Conservation (phyloP, 2,797 vertebrate species). For the Borostomias antarcticus region DNA sequence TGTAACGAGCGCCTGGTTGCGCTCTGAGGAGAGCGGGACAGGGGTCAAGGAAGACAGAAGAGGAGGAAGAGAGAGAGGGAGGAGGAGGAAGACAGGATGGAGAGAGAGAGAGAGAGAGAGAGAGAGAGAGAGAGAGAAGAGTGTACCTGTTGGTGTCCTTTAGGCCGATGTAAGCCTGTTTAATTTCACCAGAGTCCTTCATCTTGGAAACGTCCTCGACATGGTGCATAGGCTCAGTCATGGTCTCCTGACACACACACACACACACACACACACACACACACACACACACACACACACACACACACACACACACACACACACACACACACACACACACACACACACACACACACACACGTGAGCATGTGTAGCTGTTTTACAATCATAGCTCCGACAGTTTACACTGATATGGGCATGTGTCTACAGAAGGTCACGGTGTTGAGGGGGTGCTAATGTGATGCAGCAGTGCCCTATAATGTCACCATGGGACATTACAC, state of each 20-base stretch:
- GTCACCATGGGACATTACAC: background rate
- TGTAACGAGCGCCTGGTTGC: no score
- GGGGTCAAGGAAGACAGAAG: background rate
- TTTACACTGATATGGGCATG: background rate
- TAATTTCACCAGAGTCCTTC: constrained; percentile 94
- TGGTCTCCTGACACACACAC: constrained; percentile 83
- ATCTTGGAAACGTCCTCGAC: constrained; percentile 93
- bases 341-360: no score
- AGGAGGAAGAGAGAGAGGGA: background rate
- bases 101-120: constrained; percentile 17
- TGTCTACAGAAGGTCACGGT: background rate
- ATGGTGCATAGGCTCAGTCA: constrained; percentile 91
- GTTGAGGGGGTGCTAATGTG: background rate
- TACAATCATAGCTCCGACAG: no score
- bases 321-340: no score
- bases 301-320: no score
- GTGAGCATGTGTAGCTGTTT: no score
- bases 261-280: constrained; percentile 19
- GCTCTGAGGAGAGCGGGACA: no score
- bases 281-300: no score
- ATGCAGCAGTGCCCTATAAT: background rate
- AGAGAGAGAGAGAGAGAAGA: background rate
- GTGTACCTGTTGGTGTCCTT: constrained; percentile 97
- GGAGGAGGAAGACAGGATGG: no score
- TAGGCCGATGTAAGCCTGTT: constrained; percentile 93